Evolutionary conservation across 2,888 invertebrate genomes (phyloP).

Genomic region (Cacoxenus indagator): DNA sequence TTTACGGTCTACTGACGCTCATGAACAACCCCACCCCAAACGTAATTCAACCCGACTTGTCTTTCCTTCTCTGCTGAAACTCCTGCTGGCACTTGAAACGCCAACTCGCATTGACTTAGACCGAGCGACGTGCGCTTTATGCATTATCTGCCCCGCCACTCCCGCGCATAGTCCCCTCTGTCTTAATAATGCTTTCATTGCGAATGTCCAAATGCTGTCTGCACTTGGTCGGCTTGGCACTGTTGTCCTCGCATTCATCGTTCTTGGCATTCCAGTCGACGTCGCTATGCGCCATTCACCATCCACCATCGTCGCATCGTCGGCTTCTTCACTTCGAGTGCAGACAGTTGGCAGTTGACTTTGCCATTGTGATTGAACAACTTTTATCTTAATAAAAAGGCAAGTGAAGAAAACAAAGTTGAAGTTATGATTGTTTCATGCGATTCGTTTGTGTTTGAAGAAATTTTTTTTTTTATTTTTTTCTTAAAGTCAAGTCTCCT

Average conservation of each 20-base stretch:
- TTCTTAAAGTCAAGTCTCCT: not conserved
- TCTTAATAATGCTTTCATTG: constrained; percentile 31
- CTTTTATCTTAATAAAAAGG: not conserved
- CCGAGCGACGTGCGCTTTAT: constrained; percentile 16
- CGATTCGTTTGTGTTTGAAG: not conserved
- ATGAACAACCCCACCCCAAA: not conserved
- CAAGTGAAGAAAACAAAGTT: not conserved
- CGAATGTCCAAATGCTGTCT: constrained; percentile 25
- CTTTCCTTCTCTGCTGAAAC: too few species aligned
- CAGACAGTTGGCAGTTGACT: constrained; percentile 9
- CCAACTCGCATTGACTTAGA: not conserved
- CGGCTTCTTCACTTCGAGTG: not conserved
- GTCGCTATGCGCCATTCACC: too few species aligned
- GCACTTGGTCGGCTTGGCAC: not conserved
- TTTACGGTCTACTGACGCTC: constrained; percentile 36
- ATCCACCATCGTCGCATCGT: too few species aligned
- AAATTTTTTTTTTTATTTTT: not conserved
- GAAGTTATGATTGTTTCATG: constrained; percentile 5
- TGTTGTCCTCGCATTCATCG: not conserved
- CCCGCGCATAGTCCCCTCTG: not conserved
- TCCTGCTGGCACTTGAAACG: too few species aligned
- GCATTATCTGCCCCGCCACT: not conserved
- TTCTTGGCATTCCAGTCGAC: too few species aligned
- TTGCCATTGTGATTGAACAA: constrained; percentile 8
- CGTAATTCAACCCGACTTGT: not conserved